Evolutionary conservation across 1,140 invertebrate species (phyloP).

Genomic region (Leptinotarsa defecta): DNA sequence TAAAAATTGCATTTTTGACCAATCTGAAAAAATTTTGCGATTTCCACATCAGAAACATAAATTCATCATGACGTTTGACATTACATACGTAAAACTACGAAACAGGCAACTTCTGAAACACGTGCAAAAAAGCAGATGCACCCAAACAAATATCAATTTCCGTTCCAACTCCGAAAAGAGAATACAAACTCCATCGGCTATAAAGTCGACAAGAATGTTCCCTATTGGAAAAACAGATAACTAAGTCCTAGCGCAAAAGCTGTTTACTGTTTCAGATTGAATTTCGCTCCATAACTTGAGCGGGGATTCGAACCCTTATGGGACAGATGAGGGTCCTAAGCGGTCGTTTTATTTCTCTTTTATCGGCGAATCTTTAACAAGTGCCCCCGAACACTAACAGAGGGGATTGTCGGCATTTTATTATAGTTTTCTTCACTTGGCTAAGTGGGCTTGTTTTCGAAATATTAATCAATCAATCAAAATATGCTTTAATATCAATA

Average conservation of each 20-base stretch:
- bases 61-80: too few relatives aligned
- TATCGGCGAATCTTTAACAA: constrained; percentile 45
- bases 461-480: background rate
- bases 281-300: constrained; percentile 36
- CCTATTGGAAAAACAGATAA: constrained; percentile 20
- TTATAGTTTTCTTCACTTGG: constrained; percentile 17
- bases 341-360: constrained; percentile 44
- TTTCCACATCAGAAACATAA: too few relatives aligned
- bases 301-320: constrained; percentile 40
- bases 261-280: constrained; percentile 36
- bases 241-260: constrained; percentile 24
- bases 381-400: constrained; percentile 40
- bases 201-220: background rate
- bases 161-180: background rate
- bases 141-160: background rate
- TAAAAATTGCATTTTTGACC: too few relatives aligned
- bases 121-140: background rate
- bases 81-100: too few relatives aligned
- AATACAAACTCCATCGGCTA: background rate
- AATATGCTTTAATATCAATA: too few relatives aligned
- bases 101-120: background rate
- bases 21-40: too few relatives aligned
- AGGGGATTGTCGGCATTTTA: constrained; percentile 28
- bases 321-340: constrained; percentile 43
- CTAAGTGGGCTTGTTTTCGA: background rate